These are phyloP conservation scores for Sander lucioperca DNA, from an alignment of 2,113 vertebrate species.

Conservation along the genomic window DNA sequence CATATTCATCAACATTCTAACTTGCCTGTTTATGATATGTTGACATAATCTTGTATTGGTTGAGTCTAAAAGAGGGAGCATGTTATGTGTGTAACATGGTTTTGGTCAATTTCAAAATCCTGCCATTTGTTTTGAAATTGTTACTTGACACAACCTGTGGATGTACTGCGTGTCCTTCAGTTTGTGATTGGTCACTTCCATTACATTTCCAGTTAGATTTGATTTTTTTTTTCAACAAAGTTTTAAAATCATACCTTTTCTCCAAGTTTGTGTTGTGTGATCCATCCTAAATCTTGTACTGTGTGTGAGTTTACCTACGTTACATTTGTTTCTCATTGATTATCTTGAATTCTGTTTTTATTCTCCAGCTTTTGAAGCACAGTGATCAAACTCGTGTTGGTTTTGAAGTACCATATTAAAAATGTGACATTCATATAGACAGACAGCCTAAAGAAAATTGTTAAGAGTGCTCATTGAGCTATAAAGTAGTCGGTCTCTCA, in stretches of 20 bases:
- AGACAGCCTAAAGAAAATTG: not conserved
- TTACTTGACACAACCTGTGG: not conserved
- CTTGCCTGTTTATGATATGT: not conserved
- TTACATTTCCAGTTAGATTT: not conserved
- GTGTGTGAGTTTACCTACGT: conserved; percentile 7
- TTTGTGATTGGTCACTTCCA: not conserved
- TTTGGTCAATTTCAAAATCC: not conserved
- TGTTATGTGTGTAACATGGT: not conserved
- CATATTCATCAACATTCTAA: not conserved
- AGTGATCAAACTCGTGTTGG: not conserved
- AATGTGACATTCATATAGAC: not conserved
- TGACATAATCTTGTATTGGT: not conserved
- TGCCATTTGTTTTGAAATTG: not conserved
- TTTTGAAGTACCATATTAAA: not conserved
- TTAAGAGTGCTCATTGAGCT: not conserved
- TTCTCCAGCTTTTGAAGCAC: not conserved
- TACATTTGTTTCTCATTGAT: conserved; percentile 2
- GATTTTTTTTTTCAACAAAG: not conserved
- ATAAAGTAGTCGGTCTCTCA: not conserved
- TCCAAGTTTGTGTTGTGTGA: not conserved
- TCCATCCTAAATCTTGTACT: not conserved
- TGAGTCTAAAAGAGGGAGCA: not conserved
- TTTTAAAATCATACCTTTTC: not conserved
- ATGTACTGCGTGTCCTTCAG: not conserved
- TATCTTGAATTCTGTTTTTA: conserved; percentile 2